phyloP scores from a whole-genome alignment of 1,140 invertebrate genomes.

The Lordiphosa clarofinis region DNA sequence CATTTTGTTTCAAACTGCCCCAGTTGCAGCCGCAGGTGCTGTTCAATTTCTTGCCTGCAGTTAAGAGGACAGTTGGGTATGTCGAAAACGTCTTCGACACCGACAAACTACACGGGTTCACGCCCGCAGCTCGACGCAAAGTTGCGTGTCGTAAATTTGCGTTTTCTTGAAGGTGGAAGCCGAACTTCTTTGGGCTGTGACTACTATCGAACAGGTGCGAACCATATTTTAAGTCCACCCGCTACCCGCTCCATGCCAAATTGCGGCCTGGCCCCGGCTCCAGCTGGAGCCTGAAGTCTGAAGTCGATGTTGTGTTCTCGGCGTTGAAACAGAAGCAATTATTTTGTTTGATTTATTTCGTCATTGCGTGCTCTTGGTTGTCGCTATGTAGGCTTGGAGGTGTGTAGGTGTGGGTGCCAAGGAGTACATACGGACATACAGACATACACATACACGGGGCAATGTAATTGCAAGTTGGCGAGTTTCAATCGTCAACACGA shows the following conservation, averaged over 20 bases:
- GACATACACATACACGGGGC: too few relatives aligned
- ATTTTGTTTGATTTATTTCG: constrained; percentile 74
- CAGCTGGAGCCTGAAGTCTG: background rate
- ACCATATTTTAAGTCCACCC: constrained; percentile 38
- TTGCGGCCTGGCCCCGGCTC: background rate
- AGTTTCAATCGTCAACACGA: constrained; percentile 41
- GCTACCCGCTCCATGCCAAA: background rate
- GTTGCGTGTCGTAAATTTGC: constrained; percentile 70
- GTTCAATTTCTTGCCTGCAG: constrained; percentile 43
- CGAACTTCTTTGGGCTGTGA: too few relatives aligned
- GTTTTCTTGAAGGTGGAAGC: constrained; percentile 36
- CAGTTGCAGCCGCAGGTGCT: constrained; percentile 52
- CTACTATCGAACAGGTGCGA: constrained; percentile 59
- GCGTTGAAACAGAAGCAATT: constrained; percentile 67
- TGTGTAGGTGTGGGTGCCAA: constrained; percentile 23
- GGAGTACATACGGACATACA: constrained; percentile 6
- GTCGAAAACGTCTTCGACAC: constrained; percentile 48
- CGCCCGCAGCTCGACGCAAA: constrained; percentile 42
- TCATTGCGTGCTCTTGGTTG: constrained; percentile 56
- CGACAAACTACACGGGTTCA: constrained; percentile 58
- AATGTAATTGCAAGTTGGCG: constrained; percentile 64
- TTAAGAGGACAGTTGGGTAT: constrained; percentile 59
- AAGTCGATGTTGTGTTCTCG: constrained; percentile 46
- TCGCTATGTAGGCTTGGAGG: background rate
- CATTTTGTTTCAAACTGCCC: constrained; percentile 11